Percentiles rank a stretch among this genome's conserved stretches.
Conservation (phyloP, 2,113 vertebrate genomes). For the Eonycteris spelaea region DNA sequence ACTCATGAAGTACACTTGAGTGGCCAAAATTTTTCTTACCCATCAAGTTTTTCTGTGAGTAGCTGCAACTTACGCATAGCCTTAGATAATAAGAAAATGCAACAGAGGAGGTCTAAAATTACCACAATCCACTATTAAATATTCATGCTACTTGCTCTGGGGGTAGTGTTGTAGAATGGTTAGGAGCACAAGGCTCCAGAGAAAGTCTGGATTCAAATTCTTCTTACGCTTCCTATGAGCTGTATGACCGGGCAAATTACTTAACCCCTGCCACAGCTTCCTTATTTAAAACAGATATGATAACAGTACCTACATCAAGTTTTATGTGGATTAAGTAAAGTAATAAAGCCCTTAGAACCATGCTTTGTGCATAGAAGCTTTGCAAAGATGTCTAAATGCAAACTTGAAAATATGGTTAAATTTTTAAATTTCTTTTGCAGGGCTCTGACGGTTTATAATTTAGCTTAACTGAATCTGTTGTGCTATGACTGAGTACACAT, state of each 20-base stretch:
- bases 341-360: neutral
- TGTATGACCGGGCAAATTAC: neutral
- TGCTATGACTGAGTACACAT: neutral
- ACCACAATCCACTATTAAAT: neutral
- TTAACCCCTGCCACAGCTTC: neutral
- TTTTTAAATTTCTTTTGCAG: neutral
- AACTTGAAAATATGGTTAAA: constrained; percentile 35
- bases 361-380: neutral
- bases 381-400: neutral
- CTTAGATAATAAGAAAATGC: neutral
- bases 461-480: neutral
- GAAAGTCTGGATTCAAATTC: neutral
- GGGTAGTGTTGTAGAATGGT: neutral
- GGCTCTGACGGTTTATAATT: neutral
- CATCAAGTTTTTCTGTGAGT: neutral
- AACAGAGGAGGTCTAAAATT: neutral
- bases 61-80: neutral
- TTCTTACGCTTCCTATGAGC: neutral
- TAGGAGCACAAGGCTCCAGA: neutral
- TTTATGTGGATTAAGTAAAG: constrained; percentile 15
- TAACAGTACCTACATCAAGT: neutral
- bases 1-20: neutral
- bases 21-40: neutral
- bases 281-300: constrained; percentile 9
- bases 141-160: neutral